phyloP scores from a whole-genome alignment of 2,113 vertebrate species.

The Planiliza haematocheilus region DNA sequence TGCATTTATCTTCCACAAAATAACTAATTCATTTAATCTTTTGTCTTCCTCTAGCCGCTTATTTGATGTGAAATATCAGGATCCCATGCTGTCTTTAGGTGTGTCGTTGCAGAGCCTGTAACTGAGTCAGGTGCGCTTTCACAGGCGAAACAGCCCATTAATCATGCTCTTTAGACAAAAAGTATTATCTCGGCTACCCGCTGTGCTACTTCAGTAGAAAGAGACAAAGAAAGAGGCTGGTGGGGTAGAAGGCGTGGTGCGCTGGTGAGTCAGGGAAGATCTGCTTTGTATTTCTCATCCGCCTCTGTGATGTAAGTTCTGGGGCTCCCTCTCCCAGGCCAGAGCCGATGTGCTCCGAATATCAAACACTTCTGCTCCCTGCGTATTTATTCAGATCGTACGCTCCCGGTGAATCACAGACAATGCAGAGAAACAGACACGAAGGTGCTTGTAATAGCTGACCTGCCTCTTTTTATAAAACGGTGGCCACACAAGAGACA shows the following conservation, averaged over 20 bases:
- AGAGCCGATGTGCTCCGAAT: constrained; percentile 46
- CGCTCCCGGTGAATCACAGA: constrained; percentile 24
- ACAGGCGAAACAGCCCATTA: constrained; percentile 40
- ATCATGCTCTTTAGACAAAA: constrained; percentile 39
- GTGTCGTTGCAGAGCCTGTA: constrained; percentile 10
- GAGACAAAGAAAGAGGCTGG: constrained; percentile 35
- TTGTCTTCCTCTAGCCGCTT: neutral
- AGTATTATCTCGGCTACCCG: constrained; percentile 52
- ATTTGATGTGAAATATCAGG: constrained; percentile 14
- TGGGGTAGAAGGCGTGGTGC: neutral
- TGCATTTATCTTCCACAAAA: too few relatives aligned
- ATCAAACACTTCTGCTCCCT: constrained; percentile 30
- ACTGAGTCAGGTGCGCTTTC: too few relatives aligned
- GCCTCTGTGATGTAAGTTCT: constrained; percentile 43
- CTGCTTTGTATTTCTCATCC: constrained; percentile 19
- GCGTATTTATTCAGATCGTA: constrained; percentile 25
- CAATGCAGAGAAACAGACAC: constrained; percentile 8
- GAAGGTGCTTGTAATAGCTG: constrained; percentile 5
- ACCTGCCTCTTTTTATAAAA: constrained; percentile 11
- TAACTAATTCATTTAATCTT: neutral
- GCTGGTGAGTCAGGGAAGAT: neutral
- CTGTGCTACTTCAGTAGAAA: constrained; percentile 31
- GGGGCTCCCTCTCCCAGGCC: constrained; percentile 12
- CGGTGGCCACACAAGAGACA: neutral
- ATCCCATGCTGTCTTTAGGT: constrained; percentile 2